These are phyloP conservation scores for Bergia puertoricense DNA, from an alignment of 92 coral and sea anemone species.

Conservation along the genomic window DNA sequence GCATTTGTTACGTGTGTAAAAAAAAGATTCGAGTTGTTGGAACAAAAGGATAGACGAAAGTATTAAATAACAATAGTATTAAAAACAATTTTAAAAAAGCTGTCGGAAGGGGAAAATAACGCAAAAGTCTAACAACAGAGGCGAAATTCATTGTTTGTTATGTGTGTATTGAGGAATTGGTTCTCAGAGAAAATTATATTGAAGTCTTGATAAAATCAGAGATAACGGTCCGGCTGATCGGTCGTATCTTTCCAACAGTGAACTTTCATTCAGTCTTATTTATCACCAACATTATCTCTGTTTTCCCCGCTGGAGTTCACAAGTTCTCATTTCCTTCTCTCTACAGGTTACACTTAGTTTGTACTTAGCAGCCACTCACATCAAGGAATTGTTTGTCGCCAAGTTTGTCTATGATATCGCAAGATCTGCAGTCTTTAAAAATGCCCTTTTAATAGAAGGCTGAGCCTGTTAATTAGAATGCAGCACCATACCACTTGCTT, in stretches of 20 bases:
- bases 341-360: background rate
- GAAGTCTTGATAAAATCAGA: background rate
- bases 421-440: background rate
- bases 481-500: background rate
- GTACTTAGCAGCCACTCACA: slow-evolving; percentile 15
- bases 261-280: background rate
- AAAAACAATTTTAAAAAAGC: too few relatives aligned
- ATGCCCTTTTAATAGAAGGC: background rate
- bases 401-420: background rate
- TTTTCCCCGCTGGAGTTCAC: slow-evolving; percentile 21
- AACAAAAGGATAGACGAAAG: too few relatives aligned
- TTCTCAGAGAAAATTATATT: background rate
- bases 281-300: slow-evolving; percentile 16
- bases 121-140: too few relatives aligned
- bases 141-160: too few relatives aligned
- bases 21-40: too few relatives aligned
- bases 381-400: background rate
- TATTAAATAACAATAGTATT: background rate
- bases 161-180: background rate
- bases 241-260: slow-evolving; percentile 1
- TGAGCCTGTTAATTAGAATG: background rate
- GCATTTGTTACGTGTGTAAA: too few relatives aligned
- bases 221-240: background rate
- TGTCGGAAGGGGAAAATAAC: too few relatives aligned
- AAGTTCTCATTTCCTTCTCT: slow-evolving; percentile 21